Evolutionary conservation across 2,113 vertebrate species (phyloP).

Genomic region (Romanogobio albipinnatus): DNA sequence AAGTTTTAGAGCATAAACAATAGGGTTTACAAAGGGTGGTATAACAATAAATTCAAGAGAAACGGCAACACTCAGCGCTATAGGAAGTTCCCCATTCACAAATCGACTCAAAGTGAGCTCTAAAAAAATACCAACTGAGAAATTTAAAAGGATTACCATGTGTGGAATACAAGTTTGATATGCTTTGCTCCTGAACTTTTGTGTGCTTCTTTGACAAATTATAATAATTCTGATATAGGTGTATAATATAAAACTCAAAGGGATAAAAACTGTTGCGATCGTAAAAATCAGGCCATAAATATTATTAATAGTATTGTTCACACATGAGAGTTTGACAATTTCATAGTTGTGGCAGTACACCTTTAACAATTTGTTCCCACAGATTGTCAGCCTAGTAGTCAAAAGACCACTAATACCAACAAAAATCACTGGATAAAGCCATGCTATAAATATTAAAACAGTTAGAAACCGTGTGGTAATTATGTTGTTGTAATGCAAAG

Average conservation of each 20-base stretch:
- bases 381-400: slow-evolving; percentile 62
- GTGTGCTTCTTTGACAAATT: slow-evolving; percentile 39
- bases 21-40: slow-evolving; percentile 49
- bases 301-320: neutral
- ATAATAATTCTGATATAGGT: slow-evolving; percentile 43
- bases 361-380: slow-evolving; percentile 64
- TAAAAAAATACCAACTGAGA: slow-evolving; percentile 15
- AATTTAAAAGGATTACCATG: slow-evolving; percentile 34
- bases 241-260: slow-evolving; percentile 53
- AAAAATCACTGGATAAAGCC: slow-evolving; percentile 54
- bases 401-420: slow-evolving; percentile 53
- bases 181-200: slow-evolving; percentile 26
- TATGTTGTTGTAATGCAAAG: neutral
- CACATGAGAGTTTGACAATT: slow-evolving; percentile 66
- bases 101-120: slow-evolving; percentile 41
- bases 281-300: slow-evolving; percentile 21
- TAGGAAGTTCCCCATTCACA: slow-evolving; percentile 14
- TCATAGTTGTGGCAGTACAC: slow-evolving; percentile 71
- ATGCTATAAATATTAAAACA: slow-evolving; percentile 44
- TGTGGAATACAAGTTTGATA: slow-evolving; percentile 49
- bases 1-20: slow-evolving; percentile 51
- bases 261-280: slow-evolving; percentile 36
- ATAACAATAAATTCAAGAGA: slow-evolving; percentile 49
- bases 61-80: slow-evolving; percentile 30
- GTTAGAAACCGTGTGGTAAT: neutral